phyloP scores from a whole-genome alignment of 2,113 vertebrate genomes.

The Saccopteryx leptura region DNA sequence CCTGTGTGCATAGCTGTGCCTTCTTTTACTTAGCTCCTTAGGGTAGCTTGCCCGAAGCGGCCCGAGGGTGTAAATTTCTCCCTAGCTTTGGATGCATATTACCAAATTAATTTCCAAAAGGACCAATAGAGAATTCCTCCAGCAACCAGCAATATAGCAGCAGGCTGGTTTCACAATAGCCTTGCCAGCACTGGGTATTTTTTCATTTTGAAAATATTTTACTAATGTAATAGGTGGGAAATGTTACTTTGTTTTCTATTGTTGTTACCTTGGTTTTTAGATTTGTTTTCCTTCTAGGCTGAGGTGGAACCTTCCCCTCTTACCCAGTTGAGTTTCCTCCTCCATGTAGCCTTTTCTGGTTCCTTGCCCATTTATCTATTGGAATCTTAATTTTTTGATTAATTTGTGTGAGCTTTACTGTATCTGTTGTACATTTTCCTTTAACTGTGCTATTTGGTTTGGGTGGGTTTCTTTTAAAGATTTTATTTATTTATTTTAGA shows the following conservation, averaged over 20 bases:
- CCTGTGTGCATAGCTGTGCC: not conserved
- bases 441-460: slow-evolving; percentile 62
- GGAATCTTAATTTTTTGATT: slow-evolving; percentile 64
- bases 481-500: too few species aligned
- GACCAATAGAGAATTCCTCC: not conserved
- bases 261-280: not conserved
- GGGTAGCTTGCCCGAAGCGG: not conserved
- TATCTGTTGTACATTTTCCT: slow-evolving; percentile 70
- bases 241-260: not conserved
- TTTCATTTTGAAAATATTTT: slow-evolving; percentile 29
- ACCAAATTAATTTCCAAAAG: slow-evolving; percentile 27
- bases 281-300: not conserved
- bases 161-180: not conserved
- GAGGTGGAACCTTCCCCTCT: not conserved
- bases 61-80: not conserved
- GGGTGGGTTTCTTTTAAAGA: not conserved
- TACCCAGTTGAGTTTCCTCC: not conserved
- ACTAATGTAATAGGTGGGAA: slow-evolving; percentile 15
- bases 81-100: not conserved
- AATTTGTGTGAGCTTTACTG: slow-evolving; percentile 65
- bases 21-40: not conserved
- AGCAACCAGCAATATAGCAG: not conserved
- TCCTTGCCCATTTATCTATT: slow-evolving; percentile 27
- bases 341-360: slow-evolving; percentile 1
- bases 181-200: not conserved